Evolutionary conservation across 2,888 invertebrate species (phyloP), one percentile per base, ranked within the genome.

Genomic region (Agrochola lychnidis): DNA sequence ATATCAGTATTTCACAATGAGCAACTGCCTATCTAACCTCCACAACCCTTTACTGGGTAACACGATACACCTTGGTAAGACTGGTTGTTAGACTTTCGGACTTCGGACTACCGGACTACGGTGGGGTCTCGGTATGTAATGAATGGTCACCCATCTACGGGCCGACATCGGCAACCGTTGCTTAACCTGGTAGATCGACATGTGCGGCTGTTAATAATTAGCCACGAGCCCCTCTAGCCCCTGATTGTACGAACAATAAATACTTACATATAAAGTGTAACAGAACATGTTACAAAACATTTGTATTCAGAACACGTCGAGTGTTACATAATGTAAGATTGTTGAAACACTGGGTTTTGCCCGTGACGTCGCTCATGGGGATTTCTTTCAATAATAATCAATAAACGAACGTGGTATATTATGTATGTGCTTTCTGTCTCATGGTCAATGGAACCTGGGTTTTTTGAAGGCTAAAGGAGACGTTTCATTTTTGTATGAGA

Each of bases 331-430:
- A 42, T 59, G 40, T 25, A 1, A 12, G 64, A 70, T 48, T 69
- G 53, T 76, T 56, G 40, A 12, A 61, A 64, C 40, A 51, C 48
- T 56, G 82, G 79, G 79, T 76, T 82, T 81, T 76, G 45, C 76
- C 79, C 76, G 69, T 22, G 30, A 61, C 36, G 14, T 22, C 36
- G 9, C 56, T 59, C 66, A 45, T 66, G 53, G 76, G 67, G 75
- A 67, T 59, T 79, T 79, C 51, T 64, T 64, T 25, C 62, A 70
- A 48, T 45, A 74, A 67, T 16, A 73, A 40, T 48, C 53, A 57
- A 75, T 59, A 73, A 62, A 51, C 1, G 19, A 40, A 57, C 19
- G 22, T 42, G 7, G 7, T 7, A 7, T 7, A 0, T 7, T 10
- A 30, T 2, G 5, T 61, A 30, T 61, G 42, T 36, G 22, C 36